Evolutionary conservation across 2,888 invertebrate species (phyloP).

Genomic region (Eumacrocentrus americanus): DNA sequence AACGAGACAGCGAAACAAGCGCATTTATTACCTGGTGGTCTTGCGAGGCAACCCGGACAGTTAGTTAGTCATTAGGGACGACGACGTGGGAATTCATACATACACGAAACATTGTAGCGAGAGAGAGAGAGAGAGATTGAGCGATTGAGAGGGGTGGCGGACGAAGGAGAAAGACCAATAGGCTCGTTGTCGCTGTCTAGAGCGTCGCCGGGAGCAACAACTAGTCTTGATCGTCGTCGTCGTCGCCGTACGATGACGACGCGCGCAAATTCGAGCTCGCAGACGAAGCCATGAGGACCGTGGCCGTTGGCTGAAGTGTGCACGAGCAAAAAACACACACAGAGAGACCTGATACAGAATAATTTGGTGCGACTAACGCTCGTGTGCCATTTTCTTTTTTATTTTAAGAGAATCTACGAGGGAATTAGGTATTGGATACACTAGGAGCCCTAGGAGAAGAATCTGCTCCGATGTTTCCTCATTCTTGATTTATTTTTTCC

Average conservation of each 20-base stretch:
- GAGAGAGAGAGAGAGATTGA: too few relatives aligned
- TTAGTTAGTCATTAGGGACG: not conserved
- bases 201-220: slow-evolving; percentile 20
- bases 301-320: slow-evolving; percentile 42
- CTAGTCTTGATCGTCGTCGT: slow-evolving; percentile 28
- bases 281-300: slow-evolving; percentile 47
- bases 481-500: too few relatives aligned
- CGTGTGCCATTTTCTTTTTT: too few relatives aligned
- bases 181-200: slow-evolving; percentile 8
- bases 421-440: too few relatives aligned
- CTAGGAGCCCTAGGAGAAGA: too few relatives aligned
- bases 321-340: slow-evolving; percentile 3
- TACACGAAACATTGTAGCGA: too few relatives aligned
- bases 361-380: slow-evolving; percentile 10
- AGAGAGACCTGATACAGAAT: not conserved
- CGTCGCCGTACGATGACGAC: slow-evolving; percentile 47
- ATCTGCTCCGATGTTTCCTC: too few relatives aligned
- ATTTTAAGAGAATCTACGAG: too few relatives aligned
- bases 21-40: not conserved
- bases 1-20: not conserved
- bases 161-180: not conserved
- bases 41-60: not conserved
- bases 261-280: slow-evolving; percentile 45
- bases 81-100: not conserved
- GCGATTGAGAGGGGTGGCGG: too few relatives aligned